A percentile compares a stretch with the other conserved stretches of the same genome.
Evolutionary conservation across 2,113 vertebrate genomes (phyloP).

Genomic region (Corydoras maculifer): DNA sequence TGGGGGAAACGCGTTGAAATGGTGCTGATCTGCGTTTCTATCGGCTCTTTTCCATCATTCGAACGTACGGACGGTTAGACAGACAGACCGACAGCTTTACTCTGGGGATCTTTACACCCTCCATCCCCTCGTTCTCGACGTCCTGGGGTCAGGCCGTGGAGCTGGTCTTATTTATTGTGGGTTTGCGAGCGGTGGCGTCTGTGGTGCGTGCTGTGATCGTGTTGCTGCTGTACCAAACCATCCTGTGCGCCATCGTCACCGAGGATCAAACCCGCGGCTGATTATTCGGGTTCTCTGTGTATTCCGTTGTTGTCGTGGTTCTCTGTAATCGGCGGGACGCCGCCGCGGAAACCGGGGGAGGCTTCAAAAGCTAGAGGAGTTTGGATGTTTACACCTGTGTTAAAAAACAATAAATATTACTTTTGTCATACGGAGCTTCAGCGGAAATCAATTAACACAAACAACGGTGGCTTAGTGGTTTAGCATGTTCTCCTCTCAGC

Average conservation of each 20-base stretch:
- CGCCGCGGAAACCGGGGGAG: constrained; percentile 27
- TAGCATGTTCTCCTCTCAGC: no score
- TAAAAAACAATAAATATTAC: constrained; percentile 1
- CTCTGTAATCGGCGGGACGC: constrained; percentile 23
- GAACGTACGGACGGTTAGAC: no score
- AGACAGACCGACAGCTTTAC: no score
- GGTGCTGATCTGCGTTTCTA: constrained; percentile 26
- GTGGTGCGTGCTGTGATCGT: constrained; percentile 3
- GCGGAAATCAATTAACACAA: no score
- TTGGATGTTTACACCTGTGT: background rate
- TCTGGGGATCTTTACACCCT: no score
- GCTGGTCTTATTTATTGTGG: background rate
- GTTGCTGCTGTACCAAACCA: constrained; percentile 32
- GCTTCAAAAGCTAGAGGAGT: constrained; percentile 5
- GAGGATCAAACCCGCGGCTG: constrained; percentile 25
- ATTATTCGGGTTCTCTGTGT: constrained; percentile 1
- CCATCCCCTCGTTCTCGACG: no score
- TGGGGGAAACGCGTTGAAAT: constrained; percentile 33
- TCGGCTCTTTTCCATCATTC: background rate
- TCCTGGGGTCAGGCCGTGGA: no score
- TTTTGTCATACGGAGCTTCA: background rate
- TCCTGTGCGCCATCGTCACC: constrained; percentile 36
- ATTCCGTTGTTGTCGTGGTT: constrained; percentile 27
- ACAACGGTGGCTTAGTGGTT: no score
- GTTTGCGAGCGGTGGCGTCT: background rate